Evolutionary conservation across 2,888 invertebrate species (phyloP).

Genomic region (Scaptomyza parva): DNA sequence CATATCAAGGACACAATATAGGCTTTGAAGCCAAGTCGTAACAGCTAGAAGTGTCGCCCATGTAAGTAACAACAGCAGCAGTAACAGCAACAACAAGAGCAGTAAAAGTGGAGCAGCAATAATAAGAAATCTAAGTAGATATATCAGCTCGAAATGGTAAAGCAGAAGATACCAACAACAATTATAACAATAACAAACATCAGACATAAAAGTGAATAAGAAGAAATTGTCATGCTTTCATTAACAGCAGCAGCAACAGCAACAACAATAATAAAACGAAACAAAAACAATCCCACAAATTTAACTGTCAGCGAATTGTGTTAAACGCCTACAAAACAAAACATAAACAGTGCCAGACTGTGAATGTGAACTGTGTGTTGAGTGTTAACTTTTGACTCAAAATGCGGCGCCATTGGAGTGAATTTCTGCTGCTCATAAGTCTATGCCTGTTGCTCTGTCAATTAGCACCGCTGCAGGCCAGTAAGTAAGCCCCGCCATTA

Average conservation of each 20-base stretch:
- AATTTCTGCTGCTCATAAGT: slow-evolving; percentile 38
- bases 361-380: slow-evolving; percentile 1
- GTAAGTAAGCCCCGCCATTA: slow-evolving; percentile 52
- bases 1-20: slow-evolving; percentile 62
- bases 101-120: slow-evolving; percentile 78
- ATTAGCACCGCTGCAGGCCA: slow-evolving; percentile 50
- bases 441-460: slow-evolving; percentile 51
- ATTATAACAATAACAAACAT: slow-evolving; percentile 11
- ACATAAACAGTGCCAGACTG: slow-evolving; percentile 23
- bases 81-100: slow-evolving; percentile 26
- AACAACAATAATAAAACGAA: slow-evolving; percentile 21
- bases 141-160: slow-evolving; percentile 54
- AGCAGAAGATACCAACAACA: slow-evolving; percentile 50
- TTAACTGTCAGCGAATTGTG: slow-evolving; percentile 49
- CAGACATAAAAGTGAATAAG: slow-evolving; percentile 65
- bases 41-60: slow-evolving; percentile 16
- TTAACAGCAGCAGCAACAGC: slow-evolving; percentile 63
- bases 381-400: slow-evolving; percentile 15
- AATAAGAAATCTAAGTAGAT: slow-evolving; percentile 68
- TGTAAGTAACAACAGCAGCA: slow-evolving; percentile 9
- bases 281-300: slow-evolving; percentile 28
- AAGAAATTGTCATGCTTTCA: slow-evolving; percentile 78
- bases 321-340: slow-evolving; percentile 40
- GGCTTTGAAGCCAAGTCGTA: slow-evolving; percentile 35
- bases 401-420: slow-evolving; percentile 51